Evolutionary conservation across 2,797 vertebrate species (phyloP).

Genomic region (Acrossocheilus wenchowensis): DNA sequence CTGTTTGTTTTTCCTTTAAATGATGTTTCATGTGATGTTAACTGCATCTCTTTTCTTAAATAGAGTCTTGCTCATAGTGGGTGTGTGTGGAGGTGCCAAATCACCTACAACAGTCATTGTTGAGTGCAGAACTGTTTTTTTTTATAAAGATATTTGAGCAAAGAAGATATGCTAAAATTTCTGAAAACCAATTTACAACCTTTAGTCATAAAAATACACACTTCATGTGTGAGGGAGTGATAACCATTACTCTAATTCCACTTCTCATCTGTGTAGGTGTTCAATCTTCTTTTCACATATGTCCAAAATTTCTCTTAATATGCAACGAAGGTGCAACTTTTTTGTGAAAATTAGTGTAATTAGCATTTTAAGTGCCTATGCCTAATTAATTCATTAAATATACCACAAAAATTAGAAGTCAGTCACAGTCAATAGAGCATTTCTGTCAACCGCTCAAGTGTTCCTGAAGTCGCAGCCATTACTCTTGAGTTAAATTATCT

Average conservation of each 20-base stretch:
- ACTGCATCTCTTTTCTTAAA: not conserved
- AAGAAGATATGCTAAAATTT: not conserved
- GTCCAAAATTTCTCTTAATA: not conserved
- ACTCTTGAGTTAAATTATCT: conserved; percentile 27
- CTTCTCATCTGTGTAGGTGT: not conserved
- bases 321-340: not conserved
- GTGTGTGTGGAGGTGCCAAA: not conserved
- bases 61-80: not conserved
- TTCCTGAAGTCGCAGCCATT: conserved; percentile 11
- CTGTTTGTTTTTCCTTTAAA: not conserved
- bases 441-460: not conserved
- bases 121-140: not conserved
- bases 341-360: conserved; percentile 40
- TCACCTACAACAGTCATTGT: not conserved
- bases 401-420: conserved; percentile 10
- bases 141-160: not conserved
- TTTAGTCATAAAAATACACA: not conserved
- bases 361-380: conserved; percentile 54
- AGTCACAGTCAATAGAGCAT: conserved; percentile 21
- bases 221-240: not conserved
- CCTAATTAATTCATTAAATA: conserved; percentile 50
- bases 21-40: not conserved
- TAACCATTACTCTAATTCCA: conserved; percentile 6
- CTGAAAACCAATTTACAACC: not conserved
- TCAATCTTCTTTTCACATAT: conserved; percentile 11